Evolutionary conservation across 64 coral and sea anemone species (phyloP), one percentile per base, ranked within the genome.

Genomic region (Montipora sp.): DNA sequence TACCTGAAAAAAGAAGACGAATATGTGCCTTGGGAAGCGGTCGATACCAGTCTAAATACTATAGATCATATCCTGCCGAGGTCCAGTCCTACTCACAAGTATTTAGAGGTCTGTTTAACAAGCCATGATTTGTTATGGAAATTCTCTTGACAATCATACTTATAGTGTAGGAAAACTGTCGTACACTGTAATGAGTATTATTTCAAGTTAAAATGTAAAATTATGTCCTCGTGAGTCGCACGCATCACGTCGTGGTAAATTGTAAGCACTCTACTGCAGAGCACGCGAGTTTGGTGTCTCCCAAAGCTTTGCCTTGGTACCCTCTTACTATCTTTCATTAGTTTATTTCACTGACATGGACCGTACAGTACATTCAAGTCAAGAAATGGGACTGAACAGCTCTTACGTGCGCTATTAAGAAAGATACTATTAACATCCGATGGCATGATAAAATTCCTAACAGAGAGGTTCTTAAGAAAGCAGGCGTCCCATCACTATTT

Each of bases 11-110:
- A 88, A 23, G 91, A 93, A 43, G 77, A 77, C 2, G 83, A 88
- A 58, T 93, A 63, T 13, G 91, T 93, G 9, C 91, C 91, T 8
- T 80, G 73, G 91, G 18, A 7, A 22, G 91, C 91, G 53, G 91
- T 68, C 2, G 0, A 5, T 1, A n/a, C 1, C 13, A 75, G 23
- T 36, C 5, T 80, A 8, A 50, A 45, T 18, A 87, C 58, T 6
- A 47, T 93, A 46, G 45, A 27, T 0, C n/a, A 13, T 13, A 73
- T 93, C 27, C 45, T 93, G 24, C 86, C 91, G 11, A 6, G 68
- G 15, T 83, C 91, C 20, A 72, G 91, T 48, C 65, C 91, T 0
- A 73, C 83, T 46, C 45, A 70, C 60, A 93, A 93, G n/a, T 80
- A 88, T 53, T 22, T 93, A 8, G 51, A 87, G 91, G 91, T 93